Conservation (phyloP, 2,888 invertebrate genomes). For the Eurytoma adleriae region DNA sequence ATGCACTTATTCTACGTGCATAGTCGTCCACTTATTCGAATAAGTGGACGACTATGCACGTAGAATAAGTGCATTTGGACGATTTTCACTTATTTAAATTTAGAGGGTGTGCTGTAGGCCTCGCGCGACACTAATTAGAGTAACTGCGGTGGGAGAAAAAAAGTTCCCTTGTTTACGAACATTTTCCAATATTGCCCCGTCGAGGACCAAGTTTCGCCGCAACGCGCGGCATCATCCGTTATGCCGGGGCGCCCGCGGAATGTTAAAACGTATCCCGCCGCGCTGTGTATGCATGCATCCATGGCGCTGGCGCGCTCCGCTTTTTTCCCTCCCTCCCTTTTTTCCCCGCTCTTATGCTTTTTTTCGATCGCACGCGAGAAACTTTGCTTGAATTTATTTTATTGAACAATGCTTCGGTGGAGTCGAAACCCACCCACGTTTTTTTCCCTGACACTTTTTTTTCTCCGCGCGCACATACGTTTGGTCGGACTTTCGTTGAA, state of each 20-base stretch:
- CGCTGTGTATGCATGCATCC: too few species aligned
- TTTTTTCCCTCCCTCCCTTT: background rate
- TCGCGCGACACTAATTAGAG: too few species aligned
- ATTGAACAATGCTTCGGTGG: background rate
- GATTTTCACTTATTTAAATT: too few species aligned
- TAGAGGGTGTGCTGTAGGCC: too few species aligned
- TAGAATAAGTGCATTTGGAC: too few species aligned
- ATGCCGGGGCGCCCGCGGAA: conserved; percentile 1
- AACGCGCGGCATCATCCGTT: background rate
- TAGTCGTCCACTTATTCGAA: too few species aligned
- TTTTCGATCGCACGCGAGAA: background rate
- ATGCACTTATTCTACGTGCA: too few species aligned
- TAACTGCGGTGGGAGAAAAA: too few species aligned
- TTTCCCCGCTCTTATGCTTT: background rate
- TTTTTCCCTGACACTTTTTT: background rate
- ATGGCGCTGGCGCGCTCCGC: background rate
- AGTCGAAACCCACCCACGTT: background rate
- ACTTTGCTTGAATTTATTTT: conserved; percentile 12
- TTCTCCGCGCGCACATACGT: background rate
- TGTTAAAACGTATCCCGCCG: conserved; percentile 14
- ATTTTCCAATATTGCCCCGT: conserved; percentile 38
- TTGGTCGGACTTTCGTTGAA: conserved; percentile 7
- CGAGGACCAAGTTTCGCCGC: conserved; percentile 8
- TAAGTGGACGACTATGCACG: too few species aligned
- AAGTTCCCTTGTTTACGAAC: background rate